These are phyloP conservation scores for Odontesthes bonariensis DNA, from an alignment of 2,113 vertebrate genomes.

Conservation along the genomic window DNA sequence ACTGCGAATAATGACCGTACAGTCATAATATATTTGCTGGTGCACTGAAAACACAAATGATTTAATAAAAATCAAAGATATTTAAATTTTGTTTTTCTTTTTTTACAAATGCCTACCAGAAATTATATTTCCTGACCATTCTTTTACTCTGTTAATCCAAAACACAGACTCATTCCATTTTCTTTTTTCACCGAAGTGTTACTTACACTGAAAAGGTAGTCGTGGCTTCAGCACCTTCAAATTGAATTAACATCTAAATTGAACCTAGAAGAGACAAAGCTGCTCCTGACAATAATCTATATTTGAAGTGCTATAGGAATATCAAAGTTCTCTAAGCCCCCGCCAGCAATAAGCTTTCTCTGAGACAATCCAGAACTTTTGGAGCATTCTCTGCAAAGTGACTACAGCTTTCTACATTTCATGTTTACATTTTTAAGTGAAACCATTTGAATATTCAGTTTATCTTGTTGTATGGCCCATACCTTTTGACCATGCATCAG, in stretches of 20 bases:
- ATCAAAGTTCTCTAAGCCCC: background rate
- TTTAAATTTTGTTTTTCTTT: too few species aligned
- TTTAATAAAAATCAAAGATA: too few species aligned
- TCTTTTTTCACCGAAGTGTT: too few species aligned
- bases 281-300: background rate
- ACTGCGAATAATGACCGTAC: too few species aligned
- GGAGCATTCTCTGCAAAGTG: background rate
- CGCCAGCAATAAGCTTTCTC: background rate
- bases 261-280: background rate
- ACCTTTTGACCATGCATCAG: slow-evolving; percentile 30
- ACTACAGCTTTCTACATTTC: background rate
- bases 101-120: too few species aligned
- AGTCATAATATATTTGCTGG: too few species aligned
- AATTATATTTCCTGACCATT: too few species aligned
- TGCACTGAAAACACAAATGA: too few species aligned
- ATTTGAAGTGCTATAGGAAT: background rate
- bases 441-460: slow-evolving; percentile 25
- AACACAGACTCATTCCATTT: too few species aligned
- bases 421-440: background rate
- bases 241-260: background rate
- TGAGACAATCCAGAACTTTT: background rate
- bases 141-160: too few species aligned
- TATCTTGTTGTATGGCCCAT: slow-evolving; percentile 14
- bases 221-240: background rate
- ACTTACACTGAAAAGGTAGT: background rate